Evolutionary conservation across 1,140 invertebrate species (phyloP).

Genomic region (Drosophila burlai): DNA sequence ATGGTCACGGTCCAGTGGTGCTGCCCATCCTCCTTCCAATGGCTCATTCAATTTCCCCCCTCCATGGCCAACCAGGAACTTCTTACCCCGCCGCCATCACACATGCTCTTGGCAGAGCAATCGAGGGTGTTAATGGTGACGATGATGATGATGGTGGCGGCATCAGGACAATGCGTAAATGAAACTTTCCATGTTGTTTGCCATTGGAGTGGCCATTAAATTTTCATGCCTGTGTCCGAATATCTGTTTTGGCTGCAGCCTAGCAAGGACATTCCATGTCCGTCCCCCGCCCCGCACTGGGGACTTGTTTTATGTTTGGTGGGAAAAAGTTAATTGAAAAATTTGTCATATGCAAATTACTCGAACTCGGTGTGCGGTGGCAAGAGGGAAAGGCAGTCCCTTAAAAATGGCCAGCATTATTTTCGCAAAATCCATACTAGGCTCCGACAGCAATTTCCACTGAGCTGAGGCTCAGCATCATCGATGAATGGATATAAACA

Average conservation of each 20-base stretch:
- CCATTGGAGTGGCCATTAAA: constrained; percentile 56
- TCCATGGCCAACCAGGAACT: neutral
- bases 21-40: constrained; percentile 7
- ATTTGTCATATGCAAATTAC: constrained; percentile 78
- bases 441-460: constrained; percentile 12
- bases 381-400: neutral
- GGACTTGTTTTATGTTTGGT: constrained; percentile 53
- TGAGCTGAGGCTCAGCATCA: constrained; percentile 31
- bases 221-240: constrained; percentile 46
- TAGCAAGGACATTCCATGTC: constrained; percentile 10
- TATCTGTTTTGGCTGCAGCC: constrained; percentile 38
- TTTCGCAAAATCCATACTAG: constrained; percentile 31
- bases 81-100: constrained; percentile 1
- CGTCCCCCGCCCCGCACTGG: constrained; percentile 9
- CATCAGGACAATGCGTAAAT: constrained; percentile 41
- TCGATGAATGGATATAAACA: constrained; percentile 40
- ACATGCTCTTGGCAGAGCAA: constrained; percentile 35
- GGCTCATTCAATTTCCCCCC: constrained; percentile 8
- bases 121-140: constrained; percentile 28
- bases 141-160: constrained; percentile 7
- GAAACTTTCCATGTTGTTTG: constrained; percentile 50
- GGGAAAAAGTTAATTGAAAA: constrained; percentile 69
- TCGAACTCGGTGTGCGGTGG: constrained; percentile 2
- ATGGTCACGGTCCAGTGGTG: constrained; percentile 49
- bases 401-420: constrained; percentile 24